phyloP scores from a whole-genome alignment of 2,113 vertebrate genomes.

The Terrapene triunguis region DNA sequence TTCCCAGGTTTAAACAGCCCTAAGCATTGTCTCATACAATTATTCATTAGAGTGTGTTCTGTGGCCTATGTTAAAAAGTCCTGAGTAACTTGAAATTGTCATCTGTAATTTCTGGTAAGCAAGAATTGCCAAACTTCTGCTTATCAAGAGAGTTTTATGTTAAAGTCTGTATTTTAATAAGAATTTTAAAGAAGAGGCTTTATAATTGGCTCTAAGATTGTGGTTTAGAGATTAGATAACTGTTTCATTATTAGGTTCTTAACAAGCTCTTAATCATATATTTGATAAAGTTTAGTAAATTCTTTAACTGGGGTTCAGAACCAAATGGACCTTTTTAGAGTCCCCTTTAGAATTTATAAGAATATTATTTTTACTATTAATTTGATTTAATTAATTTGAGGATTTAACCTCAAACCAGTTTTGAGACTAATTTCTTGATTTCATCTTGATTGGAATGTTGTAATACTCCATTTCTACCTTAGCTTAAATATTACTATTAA shows the following conservation, averaged over 20 bases:
- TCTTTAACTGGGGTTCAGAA: not conserved
- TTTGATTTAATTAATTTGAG: not conserved
- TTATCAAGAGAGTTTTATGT: not conserved
- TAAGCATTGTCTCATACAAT: not conserved
- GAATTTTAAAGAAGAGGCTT: not conserved
- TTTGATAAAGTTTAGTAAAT: not conserved
- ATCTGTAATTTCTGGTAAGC: constrained; percentile 32
- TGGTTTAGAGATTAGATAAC: not conserved
- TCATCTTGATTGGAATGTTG: not conserved
- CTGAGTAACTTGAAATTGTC: constrained; percentile 30
- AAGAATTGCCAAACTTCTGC: not conserved
- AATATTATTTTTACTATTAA: not conserved
- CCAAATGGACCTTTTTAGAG: not conserved
- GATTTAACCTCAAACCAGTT: not conserved
- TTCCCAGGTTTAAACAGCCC: not conserved
- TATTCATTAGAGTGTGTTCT: constrained; percentile 9
- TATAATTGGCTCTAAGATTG: not conserved
- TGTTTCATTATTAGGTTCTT: not conserved
- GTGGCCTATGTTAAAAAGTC: constrained; percentile 27
- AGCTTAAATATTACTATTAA: not conserved
- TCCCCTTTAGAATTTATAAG: not conserved
- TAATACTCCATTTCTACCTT: not conserved
- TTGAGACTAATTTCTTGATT: not conserved
- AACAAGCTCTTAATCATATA: not conserved
- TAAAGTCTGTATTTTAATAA: not conserved